Conservation (phyloP, 2,888 invertebrate species). For the Conops quadrifasciatus region DNA sequence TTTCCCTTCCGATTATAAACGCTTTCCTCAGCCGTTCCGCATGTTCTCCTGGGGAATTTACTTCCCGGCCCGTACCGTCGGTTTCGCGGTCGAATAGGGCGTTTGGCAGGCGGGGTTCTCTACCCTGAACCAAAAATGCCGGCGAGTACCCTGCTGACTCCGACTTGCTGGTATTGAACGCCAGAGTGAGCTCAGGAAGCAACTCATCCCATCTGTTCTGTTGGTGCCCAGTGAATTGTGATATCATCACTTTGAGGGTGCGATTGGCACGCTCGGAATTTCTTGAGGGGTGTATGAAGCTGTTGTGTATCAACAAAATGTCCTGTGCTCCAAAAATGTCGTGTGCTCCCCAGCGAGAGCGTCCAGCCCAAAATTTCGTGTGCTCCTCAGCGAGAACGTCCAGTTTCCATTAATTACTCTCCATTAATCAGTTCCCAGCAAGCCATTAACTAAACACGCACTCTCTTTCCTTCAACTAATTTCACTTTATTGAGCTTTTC, state of each 20-base stretch:
- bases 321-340: no score
- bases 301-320: no score
- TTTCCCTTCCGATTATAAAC: background rate
- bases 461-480: no score
- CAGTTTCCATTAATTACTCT: no score
- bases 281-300: background rate
- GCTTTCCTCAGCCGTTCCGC: conserved; percentile 4
- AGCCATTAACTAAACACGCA: no score
- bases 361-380: no score
- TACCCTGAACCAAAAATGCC: background rate
- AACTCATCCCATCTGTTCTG: conserved; percentile 10
- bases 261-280: conserved; percentile 1
- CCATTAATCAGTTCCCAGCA: no score
- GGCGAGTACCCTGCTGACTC: conserved; percentile 18
- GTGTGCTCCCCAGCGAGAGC: no score
- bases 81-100: conserved; percentile 4
- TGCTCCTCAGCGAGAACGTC: no score
- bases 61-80: background rate
- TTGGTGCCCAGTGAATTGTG: background rate
- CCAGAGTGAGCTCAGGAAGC: conserved; percentile 21
- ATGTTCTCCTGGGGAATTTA: background rate
- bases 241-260: background rate
- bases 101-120: conserved; percentile 7
- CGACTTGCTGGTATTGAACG: conserved; percentile 14
- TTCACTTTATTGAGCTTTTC: no score